Base-by-base conservation (phyloP, 2,797 vertebrate genomes). In the Propithecus deckenii region DNA sequence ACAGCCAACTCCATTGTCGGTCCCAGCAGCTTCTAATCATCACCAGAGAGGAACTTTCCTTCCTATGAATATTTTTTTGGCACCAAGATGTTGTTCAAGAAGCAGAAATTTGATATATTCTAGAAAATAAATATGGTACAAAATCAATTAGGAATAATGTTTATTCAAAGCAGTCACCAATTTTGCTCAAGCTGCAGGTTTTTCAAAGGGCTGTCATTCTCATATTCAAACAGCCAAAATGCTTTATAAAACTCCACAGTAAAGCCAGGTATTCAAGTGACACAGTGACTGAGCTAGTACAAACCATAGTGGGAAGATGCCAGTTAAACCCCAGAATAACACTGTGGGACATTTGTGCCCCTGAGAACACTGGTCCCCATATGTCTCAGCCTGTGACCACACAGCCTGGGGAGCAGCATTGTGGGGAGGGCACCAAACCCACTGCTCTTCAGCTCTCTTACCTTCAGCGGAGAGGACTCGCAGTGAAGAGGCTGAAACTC, bases 371-470 rank as follows among this genome's bases (percentile, higher is more conserved):
- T 30, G 22, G 35, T 38, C 41, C n/a, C 18, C 38, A 8, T 43
- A 10, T 28, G 25, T n/a, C 32, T 88, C 55, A n/a, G 30, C 32
- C 23, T 38, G 23, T 48, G 25, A 23, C 48, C 63, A 20, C 28
- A 32, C n/a, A 69, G 69, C 30, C 55, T 30, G 1, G 43, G 23
- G 4, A 23, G 7, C 32, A 55, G 11, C 5, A 4, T 6, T 10
- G 8, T 0, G 10, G 32, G 25, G 25, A 20, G 0, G 13, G 15
- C 30, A 67, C n/a, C 30, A 5, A 15, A 41, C 43, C 17, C 6
- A 35, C 35, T 52, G 18, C 18, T n/a, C 12, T 35, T 12, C 7
- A 22, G 78, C 41, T 69, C 13, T 28, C 2, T 69, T 35, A 32
- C n/a, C 15, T 43, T 55, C 7, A 11, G 38, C 5, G 1, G 35